Conservation (phyloP, 2,113 vertebrate genomes). For the Atlantisia rogersi region DNA sequence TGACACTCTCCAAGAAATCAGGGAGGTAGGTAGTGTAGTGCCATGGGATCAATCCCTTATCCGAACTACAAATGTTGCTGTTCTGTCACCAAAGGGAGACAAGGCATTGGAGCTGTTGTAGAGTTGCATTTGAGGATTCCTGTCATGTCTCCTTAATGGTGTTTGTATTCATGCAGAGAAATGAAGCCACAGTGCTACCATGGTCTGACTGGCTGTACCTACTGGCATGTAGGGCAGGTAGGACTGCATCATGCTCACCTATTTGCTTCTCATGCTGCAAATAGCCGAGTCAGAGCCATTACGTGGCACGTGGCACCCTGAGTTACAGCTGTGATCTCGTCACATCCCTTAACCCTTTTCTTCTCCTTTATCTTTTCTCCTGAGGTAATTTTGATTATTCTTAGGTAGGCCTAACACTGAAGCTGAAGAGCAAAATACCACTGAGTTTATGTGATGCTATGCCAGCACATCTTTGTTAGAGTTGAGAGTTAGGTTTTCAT, state of each 20-base stretch:
- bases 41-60: neutral
- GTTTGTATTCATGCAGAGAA: neutral
- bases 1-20: neutral
- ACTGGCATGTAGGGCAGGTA: neutral
- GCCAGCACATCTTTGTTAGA: neutral
- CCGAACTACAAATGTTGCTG: neutral
- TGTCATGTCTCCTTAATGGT: neutral
- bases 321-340: neutral
- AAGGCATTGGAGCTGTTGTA: neutral
- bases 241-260: neutral
- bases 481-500: neutral
- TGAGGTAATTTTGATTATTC: neutral
- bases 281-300: neutral
- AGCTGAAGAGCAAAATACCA: neutral
- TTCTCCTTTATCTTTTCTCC: neutral
- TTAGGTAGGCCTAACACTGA: neutral
- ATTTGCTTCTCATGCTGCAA: neutral
- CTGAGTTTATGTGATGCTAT: neutral
- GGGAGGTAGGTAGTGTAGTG: neutral
- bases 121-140: neutral
- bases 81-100: neutral
- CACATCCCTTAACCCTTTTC: neutral
- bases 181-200: neutral
- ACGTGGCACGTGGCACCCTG: accelerated
- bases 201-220: neutral